Percentiles rank a stretch among this genome's conserved stretches.
These are phyloP conservation scores for Perca schrenkii DNA, from an alignment of 2,113 vertebrate genomes.

Conservation along the genomic window DNA sequence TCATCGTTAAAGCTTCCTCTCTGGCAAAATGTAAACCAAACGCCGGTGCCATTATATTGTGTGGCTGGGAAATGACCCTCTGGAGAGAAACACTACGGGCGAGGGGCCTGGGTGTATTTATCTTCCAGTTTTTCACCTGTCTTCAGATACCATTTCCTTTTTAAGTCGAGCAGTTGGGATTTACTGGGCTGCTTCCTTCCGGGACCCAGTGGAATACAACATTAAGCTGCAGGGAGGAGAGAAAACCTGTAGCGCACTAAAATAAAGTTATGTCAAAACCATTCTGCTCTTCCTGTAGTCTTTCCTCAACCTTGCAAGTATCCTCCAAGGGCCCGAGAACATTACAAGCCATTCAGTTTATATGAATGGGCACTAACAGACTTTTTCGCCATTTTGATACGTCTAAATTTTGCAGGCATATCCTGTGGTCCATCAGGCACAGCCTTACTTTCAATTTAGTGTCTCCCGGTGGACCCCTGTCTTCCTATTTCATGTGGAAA, in stretches of 20 bases:
- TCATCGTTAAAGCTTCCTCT: conserved; percentile 75
- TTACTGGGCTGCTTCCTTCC: conserved; percentile 92
- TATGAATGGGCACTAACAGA: conserved; percentile 99
- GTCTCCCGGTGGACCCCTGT: conserved; percentile 91
- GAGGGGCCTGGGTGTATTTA: conserved; percentile 77
- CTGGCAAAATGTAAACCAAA: conserved; percentile 79
- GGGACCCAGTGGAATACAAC: conserved; percentile 89
- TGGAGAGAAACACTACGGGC: conserved; percentile 57
- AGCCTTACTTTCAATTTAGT: conserved; percentile 99
- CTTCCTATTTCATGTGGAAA: conserved; percentile 93
- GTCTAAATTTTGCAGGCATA: conserved; percentile 97
- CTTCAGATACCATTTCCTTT: conserved; percentile 94
- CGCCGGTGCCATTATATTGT: conserved; percentile 64
- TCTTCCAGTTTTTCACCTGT: conserved; percentile 94
- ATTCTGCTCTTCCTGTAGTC: conserved; percentile 94
- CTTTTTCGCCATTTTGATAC: conserved; percentile 95
- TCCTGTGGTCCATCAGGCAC: conserved; percentile 97
- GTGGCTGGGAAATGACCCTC: conserved; percentile 66
- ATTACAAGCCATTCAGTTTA: conserved; percentile 95
- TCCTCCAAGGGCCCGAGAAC: conserved; percentile 91
- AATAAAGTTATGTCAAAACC: conserved; percentile 99
- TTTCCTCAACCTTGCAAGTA: conserved; percentile 88
- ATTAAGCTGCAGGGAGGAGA: conserved; percentile 95
- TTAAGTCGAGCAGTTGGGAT: conserved; percentile 91
- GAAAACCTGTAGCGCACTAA: conserved; percentile 90